Evolutionary conservation across 2,797 vertebrate genomes (phyloP).

Genomic region (Catamblyrhynchus diadema): DNA sequence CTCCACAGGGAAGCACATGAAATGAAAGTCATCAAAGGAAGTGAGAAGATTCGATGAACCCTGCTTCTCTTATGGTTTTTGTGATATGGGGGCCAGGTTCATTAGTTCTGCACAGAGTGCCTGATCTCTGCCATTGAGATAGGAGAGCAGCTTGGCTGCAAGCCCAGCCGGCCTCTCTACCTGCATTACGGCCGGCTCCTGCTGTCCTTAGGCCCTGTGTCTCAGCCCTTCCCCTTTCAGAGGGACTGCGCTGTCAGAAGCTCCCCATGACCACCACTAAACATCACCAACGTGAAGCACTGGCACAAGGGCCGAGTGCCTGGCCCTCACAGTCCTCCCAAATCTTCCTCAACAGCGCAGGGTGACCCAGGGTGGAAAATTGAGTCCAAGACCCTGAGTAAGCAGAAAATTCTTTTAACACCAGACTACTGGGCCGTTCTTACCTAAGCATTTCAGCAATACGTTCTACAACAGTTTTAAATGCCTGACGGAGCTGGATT

Average conservation of each 20-base stretch:
- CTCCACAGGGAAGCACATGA: background rate
- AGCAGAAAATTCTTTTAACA: background rate
- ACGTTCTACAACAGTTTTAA: background rate
- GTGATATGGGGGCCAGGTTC: background rate
- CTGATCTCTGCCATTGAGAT: background rate
- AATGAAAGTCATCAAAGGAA: background rate
- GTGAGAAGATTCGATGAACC: background rate
- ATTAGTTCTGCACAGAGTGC: background rate
- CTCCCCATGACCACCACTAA: background rate
- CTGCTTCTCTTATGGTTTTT: background rate
- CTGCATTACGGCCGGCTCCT: background rate
- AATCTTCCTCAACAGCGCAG: background rate
- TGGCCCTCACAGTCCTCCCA: background rate
- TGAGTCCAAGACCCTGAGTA: background rate
- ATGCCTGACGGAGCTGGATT: fast-evolving
- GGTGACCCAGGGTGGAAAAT: background rate
- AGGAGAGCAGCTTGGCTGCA: background rate
- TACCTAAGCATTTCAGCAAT: background rate
- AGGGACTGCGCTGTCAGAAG: background rate
- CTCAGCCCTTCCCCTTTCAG: background rate
- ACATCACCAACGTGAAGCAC: background rate
- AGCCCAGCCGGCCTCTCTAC: background rate
- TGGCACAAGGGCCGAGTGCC: background rate
- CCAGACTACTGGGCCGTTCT: background rate
- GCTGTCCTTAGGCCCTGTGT: background rate